phyloP scores from a whole-genome alignment of 2,797 vertebrate genomes.

The Dendrocincla tyrannina region DNA sequence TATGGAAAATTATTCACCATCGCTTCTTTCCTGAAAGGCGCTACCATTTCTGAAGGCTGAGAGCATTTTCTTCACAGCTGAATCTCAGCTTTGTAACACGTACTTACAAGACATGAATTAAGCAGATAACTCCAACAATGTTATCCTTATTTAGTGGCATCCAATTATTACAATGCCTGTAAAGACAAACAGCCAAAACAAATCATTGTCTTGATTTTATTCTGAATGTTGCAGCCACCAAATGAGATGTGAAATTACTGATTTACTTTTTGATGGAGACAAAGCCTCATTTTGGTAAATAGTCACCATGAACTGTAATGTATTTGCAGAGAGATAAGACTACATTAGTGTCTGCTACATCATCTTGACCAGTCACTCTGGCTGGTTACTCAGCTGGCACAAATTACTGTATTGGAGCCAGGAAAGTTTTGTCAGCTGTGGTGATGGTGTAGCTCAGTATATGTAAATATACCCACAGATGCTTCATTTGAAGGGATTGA shows the following conservation, averaged over 20 bases:
- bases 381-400: neutral
- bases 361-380: neutral
- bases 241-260: neutral
- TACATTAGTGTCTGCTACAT: neutral
- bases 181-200: neutral
- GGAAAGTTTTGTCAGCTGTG: neutral
- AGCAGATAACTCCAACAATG: neutral
- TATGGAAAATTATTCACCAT: neutral
- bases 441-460: neutral
- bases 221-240: neutral
- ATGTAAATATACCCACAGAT: neutral
- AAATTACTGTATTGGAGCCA: neutral
- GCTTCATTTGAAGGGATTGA: neutral
- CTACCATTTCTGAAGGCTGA: neutral
- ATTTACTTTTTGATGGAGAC: neutral
- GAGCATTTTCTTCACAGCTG: neutral
- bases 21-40: neutral
- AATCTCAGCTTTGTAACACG: neutral
- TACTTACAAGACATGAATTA: neutral
- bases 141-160: neutral
- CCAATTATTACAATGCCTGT: neutral
- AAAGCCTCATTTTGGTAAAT: neutral
- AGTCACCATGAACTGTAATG: neutral
- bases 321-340: neutral
- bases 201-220: neutral